Evolutionary conservation across 1,140 invertebrate genomes (phyloP).

Genomic region (Macrostomum lignano): DNA sequence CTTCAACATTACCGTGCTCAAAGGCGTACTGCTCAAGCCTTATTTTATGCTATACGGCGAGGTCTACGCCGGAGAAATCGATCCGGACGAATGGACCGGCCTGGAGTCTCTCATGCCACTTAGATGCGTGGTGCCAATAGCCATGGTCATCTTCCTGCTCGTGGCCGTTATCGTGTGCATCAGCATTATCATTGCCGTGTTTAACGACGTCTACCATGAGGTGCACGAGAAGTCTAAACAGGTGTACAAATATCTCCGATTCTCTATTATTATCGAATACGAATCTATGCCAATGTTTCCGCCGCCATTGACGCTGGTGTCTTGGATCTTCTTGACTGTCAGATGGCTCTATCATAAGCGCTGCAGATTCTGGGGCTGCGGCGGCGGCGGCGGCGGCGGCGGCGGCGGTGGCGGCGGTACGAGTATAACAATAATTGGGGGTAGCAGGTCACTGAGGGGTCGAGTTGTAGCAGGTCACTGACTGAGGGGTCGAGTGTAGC

Average conservation of each 20-base stretch:
- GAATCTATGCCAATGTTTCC: slow-evolving; percentile 79
- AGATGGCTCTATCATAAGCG: slow-evolving; percentile 2
- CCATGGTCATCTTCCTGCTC: slow-evolving; percentile 74
- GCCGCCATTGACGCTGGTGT: slow-evolving; percentile 60
- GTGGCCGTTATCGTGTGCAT: slow-evolving; percentile 82
- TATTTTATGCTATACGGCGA: slow-evolving; percentile 96
- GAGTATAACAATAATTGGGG: too few relatives aligned
- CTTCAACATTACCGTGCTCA: slow-evolving; percentile 30
- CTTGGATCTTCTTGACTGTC: slow-evolving; percentile 1
- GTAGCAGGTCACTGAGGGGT: too few relatives aligned
- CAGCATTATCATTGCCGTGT: slow-evolving; percentile 85
- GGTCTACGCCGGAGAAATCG: slow-evolving; percentile 66
- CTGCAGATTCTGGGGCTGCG: too few relatives aligned
- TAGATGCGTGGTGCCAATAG: slow-evolving; percentile 64
- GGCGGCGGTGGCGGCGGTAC: too few relatives aligned
- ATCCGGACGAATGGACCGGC: too few relatives aligned
- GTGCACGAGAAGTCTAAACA: slow-evolving; percentile 74
- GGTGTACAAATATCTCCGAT: slow-evolving; percentile 95
- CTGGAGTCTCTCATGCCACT: too few relatives aligned
- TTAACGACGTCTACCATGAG: slow-evolving; percentile 90
- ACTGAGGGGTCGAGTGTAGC: too few relatives aligned
- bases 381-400: too few relatives aligned
- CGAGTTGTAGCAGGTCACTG: too few relatives aligned
- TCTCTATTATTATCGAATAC: slow-evolving; percentile 90
- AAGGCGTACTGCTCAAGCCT: slow-evolving; percentile 74